Evolutionary conservation across 1,140 invertebrate species (phyloP).

Genomic region (Drosophila mojavensis): DNA sequence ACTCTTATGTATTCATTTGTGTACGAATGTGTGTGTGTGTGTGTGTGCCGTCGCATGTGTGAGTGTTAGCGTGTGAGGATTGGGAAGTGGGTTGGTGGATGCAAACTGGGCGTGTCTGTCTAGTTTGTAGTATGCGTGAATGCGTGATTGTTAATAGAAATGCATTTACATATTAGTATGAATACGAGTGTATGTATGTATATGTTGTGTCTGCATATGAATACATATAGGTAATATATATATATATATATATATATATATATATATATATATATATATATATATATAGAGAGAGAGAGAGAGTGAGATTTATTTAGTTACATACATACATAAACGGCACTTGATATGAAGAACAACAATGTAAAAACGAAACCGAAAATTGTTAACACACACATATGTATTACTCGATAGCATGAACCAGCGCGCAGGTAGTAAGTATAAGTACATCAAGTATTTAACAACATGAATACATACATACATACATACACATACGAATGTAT

Average conservation of each 20-base stretch:
- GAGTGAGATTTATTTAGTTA: slow-evolving; percentile 3
- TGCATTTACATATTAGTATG: slow-evolving; percentile 22
- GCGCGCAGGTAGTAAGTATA: slow-evolving; percentile 15
- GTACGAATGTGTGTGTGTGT: not conserved
- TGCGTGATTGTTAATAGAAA: slow-evolving; percentile 15
- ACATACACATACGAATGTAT: slow-evolving; percentile 6
- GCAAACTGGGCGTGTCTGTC: slow-evolving; percentile 2
- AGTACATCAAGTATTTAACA: slow-evolving; percentile 34
- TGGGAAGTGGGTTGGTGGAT: slow-evolving; percentile 5
- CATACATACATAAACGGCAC: slow-evolving; percentile 25
- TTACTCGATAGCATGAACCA: slow-evolving; percentile 30
- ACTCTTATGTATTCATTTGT: not conserved
- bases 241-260: too few relatives aligned
- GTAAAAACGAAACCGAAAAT: slow-evolving; percentile 9
- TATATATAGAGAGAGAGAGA: too few relatives aligned
- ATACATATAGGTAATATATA: slow-evolving; percentile 3
- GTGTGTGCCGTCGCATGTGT: not conserved
- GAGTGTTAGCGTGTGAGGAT: slow-evolving; percentile 1
- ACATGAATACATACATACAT: slow-evolving; percentile 21
- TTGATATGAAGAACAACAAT: slow-evolving; percentile 25
- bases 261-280: too few relatives aligned
- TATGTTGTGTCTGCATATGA: slow-evolving; percentile 3
- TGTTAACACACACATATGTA: not conserved
- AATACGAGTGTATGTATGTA: slow-evolving; percentile 11
- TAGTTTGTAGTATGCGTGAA: slow-evolving; percentile 8